Evolutionary conservation across 2,113 vertebrate species (phyloP).

Genomic region (Hyperopisus bebe): DNA sequence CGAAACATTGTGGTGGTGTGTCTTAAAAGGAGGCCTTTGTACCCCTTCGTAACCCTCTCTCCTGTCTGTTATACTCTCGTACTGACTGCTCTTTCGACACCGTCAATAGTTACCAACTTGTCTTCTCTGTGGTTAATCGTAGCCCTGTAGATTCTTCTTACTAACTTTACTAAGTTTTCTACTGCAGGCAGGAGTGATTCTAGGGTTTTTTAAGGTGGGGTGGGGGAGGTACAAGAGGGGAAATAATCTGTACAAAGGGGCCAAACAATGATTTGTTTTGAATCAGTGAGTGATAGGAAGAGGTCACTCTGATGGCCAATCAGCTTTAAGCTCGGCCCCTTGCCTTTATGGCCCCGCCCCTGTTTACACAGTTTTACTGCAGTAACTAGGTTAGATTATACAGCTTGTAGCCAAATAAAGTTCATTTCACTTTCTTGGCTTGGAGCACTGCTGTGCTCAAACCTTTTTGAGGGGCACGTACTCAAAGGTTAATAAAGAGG

Average conservation of each 20-base stretch:
- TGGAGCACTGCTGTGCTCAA: background rate
- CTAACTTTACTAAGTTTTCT: background rate
- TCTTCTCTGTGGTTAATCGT: background rate
- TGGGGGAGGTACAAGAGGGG: background rate
- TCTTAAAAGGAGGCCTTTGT: background rate
- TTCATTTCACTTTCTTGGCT: background rate
- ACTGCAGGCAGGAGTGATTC: background rate
- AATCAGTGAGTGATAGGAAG: background rate
- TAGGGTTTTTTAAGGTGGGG: background rate
- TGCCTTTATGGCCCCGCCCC: background rate
- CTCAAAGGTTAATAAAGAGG: background rate
- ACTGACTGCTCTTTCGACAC: background rate
- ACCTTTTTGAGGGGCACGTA: background rate
- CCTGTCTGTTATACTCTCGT: background rate
- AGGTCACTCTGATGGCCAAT: background rate
- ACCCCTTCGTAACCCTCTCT: background rate
- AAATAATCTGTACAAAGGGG: background rate
- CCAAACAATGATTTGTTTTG: background rate
- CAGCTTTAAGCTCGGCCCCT: background rate
- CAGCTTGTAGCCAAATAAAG: background rate
- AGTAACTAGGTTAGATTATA: background rate
- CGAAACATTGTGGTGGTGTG: background rate
- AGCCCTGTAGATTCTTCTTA: background rate
- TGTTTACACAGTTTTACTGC: background rate
- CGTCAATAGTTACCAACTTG: background rate